These are phyloP conservation scores for Melanerpes aurifrons DNA, from an alignment of 2,113 vertebrate genomes.

Conservation along the genomic window DNA sequence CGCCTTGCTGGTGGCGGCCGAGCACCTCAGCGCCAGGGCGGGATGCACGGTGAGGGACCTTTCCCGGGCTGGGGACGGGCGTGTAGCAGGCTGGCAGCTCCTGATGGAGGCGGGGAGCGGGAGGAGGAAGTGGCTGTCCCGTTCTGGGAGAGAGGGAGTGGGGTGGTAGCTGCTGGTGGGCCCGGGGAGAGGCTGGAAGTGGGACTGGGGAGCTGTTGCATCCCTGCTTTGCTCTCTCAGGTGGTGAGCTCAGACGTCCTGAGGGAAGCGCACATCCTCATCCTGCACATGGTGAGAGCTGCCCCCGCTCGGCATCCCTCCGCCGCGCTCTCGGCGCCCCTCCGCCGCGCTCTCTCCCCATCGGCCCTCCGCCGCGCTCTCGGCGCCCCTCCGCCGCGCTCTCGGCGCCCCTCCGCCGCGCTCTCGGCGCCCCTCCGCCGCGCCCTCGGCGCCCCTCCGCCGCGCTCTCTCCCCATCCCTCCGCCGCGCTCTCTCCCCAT, in stretches of 20 bases:
- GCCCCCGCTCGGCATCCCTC: accelerated
- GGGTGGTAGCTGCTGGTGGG: neutral
- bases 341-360: too few species aligned
- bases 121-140: neutral
- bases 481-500: too few species aligned
- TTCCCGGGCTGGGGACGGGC: too few species aligned
- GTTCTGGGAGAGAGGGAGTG: neutral
- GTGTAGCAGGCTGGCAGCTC: too few species aligned
- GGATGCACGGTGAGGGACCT: conserved; percentile 85
- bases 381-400: too few species aligned
- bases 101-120: neutral
- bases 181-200: neutral
- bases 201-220: neutral
- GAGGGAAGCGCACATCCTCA: conserved; percentile 83
- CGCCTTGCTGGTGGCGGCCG: conserved; percentile 90
- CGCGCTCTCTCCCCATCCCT: too few species aligned
- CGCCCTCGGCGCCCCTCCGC: too few species aligned
- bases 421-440: too few species aligned
- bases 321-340: too few species aligned
- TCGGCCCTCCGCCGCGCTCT: too few species aligned
- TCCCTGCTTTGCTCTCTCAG: conserved; percentile 58
- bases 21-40: conserved; percentile 88
- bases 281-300: conserved; percentile 89
- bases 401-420: too few species aligned
- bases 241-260: conserved; percentile 92